A percentile compares a stretch with the other conserved stretches of the same genome.
phyloP scores from a whole-genome alignment of 2,797 vertebrate genomes.

The Chelon auratus region DNA sequence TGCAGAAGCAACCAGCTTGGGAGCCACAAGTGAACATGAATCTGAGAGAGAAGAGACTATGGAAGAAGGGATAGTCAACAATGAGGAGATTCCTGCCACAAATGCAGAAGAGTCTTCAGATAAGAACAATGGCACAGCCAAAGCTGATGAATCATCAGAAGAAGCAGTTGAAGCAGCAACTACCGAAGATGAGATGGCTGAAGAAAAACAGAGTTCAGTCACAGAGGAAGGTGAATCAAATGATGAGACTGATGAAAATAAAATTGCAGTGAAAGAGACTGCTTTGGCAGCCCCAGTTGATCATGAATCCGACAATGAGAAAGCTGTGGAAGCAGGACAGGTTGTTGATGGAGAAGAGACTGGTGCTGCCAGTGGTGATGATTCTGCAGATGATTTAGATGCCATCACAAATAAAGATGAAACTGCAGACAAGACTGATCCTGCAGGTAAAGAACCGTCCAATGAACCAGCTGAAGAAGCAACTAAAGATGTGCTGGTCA shows the following conservation, averaged over 20 bases:
- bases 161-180: neutral
- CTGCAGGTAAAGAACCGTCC: neutral
- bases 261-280: slow-evolving; percentile 6
- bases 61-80: neutral
- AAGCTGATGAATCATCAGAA: slow-evolving; percentile 8
- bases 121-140: neutral
- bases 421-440: slow-evolving; percentile 26
- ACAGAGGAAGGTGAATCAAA: slow-evolving; percentile 31
- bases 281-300: neutral
- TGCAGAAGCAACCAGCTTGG: slow-evolving; percentile 1
- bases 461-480: slow-evolving; percentile 12
- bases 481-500: slow-evolving; percentile 24
- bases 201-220: neutral
- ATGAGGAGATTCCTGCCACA: neutral
- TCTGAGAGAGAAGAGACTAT: slow-evolving; percentile 28
- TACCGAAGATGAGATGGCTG: slow-evolving; percentile 9
- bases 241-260: slow-evolving; percentile 36
- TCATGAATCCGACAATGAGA: slow-evolving; percentile 24
- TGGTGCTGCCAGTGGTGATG: slow-evolving; percentile 19
- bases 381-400: slow-evolving; percentile 19
- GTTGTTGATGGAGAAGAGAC: slow-evolving; percentile 12
- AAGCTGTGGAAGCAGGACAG: slow-evolving; percentile 9
- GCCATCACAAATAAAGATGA: slow-evolving; percentile 13
- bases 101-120: slow-evolving; percentile 23
- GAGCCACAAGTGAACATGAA: slow-evolving; percentile 20